These are phyloP conservation scores for Lordiphosa andalusiaca DNA, from an alignment of 2,888 invertebrate species.

Conservation along the genomic window DNA sequence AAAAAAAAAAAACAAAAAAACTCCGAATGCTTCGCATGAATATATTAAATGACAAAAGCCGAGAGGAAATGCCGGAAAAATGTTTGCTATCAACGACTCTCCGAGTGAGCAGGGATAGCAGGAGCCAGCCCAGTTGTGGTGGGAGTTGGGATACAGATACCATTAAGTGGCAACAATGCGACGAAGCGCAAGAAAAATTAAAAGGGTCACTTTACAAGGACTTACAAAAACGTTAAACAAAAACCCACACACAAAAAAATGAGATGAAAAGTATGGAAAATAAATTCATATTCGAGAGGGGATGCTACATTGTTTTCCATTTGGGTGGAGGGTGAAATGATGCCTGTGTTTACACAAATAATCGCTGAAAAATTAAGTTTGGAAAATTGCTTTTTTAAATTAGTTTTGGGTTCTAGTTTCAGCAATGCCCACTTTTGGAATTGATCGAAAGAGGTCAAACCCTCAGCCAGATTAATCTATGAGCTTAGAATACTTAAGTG, in stretches of 20 bases:
- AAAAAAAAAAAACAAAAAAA: slow-evolving; percentile 61
- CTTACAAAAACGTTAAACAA: slow-evolving; percentile 32
- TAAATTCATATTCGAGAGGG: slow-evolving; percentile 68
- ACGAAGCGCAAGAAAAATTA: slow-evolving; percentile 66
- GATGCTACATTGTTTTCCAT: slow-evolving; percentile 50
- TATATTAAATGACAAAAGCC: slow-evolving; percentile 65
- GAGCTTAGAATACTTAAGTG: slow-evolving; percentile 73
- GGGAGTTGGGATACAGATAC: slow-evolving; percentile 38
- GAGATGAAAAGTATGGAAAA: slow-evolving; percentile 76
- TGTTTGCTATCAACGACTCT: slow-evolving; percentile 6
- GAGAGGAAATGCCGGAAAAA: slow-evolving; percentile 22
- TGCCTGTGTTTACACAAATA: slow-evolving; percentile 74
- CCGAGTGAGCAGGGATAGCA: neutral
- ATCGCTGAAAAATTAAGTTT: slow-evolving; percentile 79
- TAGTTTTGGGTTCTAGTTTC: neutral
- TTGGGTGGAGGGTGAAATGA: slow-evolving; percentile 27
- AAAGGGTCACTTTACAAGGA: slow-evolving; percentile 76
- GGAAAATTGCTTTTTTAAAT: slow-evolving; percentile 76
- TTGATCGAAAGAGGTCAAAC: slow-evolving; percentile 48
- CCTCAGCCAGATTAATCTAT: slow-evolving; percentile 58
- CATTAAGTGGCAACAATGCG: slow-evolving; percentile 67
- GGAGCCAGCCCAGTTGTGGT: slow-evolving; percentile 1
- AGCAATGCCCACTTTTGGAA: slow-evolving; percentile 29
- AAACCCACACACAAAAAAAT: slow-evolving; percentile 50
- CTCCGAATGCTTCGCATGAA: slow-evolving; percentile 53